Evolutionary conservation across 2,113 vertebrate species (phyloP).

Genomic region (Aepyceros melampus): DNA sequence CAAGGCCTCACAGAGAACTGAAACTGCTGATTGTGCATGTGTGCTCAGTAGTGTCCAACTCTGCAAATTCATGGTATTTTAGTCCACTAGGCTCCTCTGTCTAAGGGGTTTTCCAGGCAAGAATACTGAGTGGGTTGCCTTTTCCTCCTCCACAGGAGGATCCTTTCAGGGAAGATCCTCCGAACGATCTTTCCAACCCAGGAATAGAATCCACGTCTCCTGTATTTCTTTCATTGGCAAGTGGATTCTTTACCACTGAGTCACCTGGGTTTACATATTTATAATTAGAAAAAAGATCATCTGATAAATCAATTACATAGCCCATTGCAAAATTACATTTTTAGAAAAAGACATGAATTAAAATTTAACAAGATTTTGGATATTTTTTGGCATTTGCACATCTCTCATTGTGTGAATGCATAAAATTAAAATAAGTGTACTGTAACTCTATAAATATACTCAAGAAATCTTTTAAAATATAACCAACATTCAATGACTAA

Average conservation of each 20-base stretch:
- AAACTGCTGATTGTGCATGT: neutral
- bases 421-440: neutral
- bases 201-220: neutral
- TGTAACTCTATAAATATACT: neutral
- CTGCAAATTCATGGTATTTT: neutral
- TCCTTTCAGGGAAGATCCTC: neutral
- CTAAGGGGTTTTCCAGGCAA: neutral
- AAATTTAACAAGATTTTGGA: neutral
- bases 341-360: neutral
- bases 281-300: constrained; percentile 13
- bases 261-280: neutral
- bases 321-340: neutral
- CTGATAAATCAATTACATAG: neutral
- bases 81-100: neutral
- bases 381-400: neutral
- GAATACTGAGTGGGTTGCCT: neutral
- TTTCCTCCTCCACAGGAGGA: neutral
- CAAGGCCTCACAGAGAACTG: neutral
- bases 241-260: neutral
- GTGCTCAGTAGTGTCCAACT: neutral
- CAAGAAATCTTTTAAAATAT: neutral
- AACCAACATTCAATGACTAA: neutral
- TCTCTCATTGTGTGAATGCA: neutral
- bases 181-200: neutral
- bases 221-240: neutral